These are phyloP conservation scores for Acanthosepion pharaonis DNA, from an alignment of 2,888 invertebrate genomes.

Conservation along the genomic window DNA sequence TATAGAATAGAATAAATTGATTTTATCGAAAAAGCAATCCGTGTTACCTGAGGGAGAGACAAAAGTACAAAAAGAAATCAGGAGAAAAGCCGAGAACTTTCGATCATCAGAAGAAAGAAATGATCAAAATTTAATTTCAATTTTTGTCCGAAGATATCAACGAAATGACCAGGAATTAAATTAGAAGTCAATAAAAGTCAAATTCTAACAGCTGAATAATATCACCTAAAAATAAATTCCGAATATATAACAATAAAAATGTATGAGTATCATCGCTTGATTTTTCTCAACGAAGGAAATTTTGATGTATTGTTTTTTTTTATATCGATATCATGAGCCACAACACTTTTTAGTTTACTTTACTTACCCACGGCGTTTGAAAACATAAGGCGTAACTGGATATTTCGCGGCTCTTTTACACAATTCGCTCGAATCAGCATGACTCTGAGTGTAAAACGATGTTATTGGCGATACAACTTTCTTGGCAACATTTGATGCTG, in stretches of 20 bases:
- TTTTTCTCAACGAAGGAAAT: background rate
- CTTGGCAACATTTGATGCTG: slow-evolving; percentile 61
- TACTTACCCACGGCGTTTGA: slow-evolving; percentile 68
- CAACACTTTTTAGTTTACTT: background rate
- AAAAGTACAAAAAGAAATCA: background rate
- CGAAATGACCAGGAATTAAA: background rate
- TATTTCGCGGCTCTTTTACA: slow-evolving; percentile 52
- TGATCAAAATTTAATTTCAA: background rate
- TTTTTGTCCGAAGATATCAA: background rate
- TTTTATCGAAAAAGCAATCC: background rate
- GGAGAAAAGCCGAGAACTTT: background rate
- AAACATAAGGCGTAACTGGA: slow-evolving; percentile 70
- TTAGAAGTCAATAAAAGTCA: background rate
- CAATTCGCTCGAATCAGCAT: slow-evolving; percentile 2
- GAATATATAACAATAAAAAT: background rate
- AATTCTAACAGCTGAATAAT: background rate
- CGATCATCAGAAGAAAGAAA: background rate
- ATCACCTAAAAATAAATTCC: background rate
- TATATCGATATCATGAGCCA: too few relatives aligned
- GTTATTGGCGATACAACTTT: slow-evolving; percentile 63
- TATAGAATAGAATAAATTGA: background rate
- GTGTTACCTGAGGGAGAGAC: background rate
- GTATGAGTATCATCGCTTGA: background rate
- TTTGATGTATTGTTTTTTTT: background rate
- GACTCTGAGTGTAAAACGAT: slow-evolving; percentile 52